phyloP scores from a whole-genome alignment of 1,140 invertebrate species.

The Diuraphis noxia region DNA sequence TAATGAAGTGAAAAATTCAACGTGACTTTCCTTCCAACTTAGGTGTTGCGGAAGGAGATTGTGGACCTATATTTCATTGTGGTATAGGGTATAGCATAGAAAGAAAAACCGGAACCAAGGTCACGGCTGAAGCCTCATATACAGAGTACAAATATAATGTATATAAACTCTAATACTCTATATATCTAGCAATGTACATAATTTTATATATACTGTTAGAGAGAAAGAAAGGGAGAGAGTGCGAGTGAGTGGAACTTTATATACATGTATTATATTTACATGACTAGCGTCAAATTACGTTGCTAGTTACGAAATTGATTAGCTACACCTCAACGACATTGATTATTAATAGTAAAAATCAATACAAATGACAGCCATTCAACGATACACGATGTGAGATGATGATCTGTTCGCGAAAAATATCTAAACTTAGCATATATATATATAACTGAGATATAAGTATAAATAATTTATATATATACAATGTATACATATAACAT shows the following conservation, averaged over 20 bases:
- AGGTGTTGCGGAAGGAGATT: background rate
- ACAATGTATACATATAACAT: no score
- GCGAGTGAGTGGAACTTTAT: background rate
- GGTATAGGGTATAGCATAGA: background rate
- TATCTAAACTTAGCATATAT: background rate
- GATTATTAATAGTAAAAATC: background rate
- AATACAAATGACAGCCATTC: background rate
- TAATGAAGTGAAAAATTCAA: background rate
- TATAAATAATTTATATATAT: no score
- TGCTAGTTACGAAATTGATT: background rate
- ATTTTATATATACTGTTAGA: background rate
- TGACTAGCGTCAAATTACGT: background rate
- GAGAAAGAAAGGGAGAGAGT: background rate
- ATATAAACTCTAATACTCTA: background rate
- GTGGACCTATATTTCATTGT: background rate
- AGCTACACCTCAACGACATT: background rate
- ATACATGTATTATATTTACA: no score
- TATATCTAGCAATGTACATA: background rate
- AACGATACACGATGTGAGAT: background rate
- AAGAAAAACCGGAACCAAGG: background rate
- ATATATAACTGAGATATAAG: background rate
- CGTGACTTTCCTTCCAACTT: background rate
- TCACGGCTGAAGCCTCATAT: background rate
- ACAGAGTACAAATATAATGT: background rate
- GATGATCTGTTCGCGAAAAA: background rate